These are phyloP conservation scores for Neoniphon sammara DNA, from an alignment of 2,797 vertebrate genomes.

Conservation along the genomic window DNA sequence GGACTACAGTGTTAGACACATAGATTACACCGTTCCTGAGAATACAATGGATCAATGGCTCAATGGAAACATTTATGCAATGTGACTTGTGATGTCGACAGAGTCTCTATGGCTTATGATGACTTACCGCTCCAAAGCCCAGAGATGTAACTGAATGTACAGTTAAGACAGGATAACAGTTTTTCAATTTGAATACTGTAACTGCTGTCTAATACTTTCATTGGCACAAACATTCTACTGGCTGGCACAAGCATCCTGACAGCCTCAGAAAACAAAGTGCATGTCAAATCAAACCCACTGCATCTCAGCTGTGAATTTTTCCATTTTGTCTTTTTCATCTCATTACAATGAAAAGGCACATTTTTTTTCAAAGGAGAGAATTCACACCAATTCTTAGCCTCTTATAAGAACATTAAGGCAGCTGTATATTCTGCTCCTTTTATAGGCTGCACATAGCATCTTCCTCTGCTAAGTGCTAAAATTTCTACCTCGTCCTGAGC, in stretches of 20 bases:
- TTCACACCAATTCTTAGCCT: constrained; percentile 13
- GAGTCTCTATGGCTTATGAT: constrained; percentile 19
- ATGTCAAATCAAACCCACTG: constrained; percentile 20
- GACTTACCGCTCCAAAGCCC: constrained; percentile 4
- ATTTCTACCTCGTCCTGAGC: constrained; percentile 47
- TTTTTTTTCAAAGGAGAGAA: constrained; percentile 2
- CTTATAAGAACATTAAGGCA: constrained; percentile 6
- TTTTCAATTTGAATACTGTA: constrained; percentile 7
- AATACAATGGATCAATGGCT: constrained; percentile 18
- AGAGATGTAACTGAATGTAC: constrained; percentile 8
- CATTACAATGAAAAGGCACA: constrained; percentile 9
- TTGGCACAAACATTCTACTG: constrained; percentile 7
- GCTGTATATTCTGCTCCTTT: not conserved
- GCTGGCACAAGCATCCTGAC: constrained; percentile 1
- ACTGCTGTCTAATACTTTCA: constrained; percentile 12
- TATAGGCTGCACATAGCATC: constrained; percentile 20
- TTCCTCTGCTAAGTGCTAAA: constrained; percentile 31
- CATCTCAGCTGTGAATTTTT: constrained; percentile 14
- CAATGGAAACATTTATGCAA: constrained; percentile 21
- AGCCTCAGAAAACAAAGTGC: constrained; percentile 10
- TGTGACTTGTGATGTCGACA: constrained; percentile 6
- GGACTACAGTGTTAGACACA: constrained; percentile 3
- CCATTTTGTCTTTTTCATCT: constrained; percentile 17
- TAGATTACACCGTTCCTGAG: constrained; percentile 17
- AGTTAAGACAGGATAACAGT: constrained; percentile 30